These are phyloP conservation scores for Idaea dimidiata DNA, from an alignment of 2,888 invertebrate species.

Conservation along the genomic window DNA sequence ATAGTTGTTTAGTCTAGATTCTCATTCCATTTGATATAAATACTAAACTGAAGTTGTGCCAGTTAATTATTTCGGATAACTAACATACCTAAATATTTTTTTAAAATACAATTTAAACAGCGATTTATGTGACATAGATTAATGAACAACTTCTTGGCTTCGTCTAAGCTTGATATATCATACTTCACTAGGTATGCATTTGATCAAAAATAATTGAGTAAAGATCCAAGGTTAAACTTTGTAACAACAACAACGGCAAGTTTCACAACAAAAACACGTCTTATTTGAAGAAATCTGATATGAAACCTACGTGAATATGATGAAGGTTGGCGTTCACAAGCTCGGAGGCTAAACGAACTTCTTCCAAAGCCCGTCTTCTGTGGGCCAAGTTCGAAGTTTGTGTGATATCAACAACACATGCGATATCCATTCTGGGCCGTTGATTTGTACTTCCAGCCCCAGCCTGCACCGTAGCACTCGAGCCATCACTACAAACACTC, in stretches of 20 bases:
- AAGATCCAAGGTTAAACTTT: background rate
- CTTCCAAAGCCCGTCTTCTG: conserved; percentile 90
- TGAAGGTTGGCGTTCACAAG: conserved; percentile 90
- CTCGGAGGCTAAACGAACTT: conserved; percentile 89
- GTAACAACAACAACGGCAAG: background rate
- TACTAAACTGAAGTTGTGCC: background rate
- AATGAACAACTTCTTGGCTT: background rate
- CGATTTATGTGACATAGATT: background rate
- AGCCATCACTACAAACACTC: conserved; percentile 78
- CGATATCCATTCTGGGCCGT: conserved; percentile 91
- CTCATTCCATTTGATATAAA: background rate
- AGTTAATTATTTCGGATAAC: too few relatives aligned
- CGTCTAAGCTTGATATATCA: background rate
- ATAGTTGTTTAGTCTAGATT: background rate
- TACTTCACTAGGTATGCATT: background rate
- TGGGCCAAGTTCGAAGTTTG: conserved; percentile 87
- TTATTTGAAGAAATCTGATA: conserved; percentile 1
- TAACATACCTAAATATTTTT: background rate
- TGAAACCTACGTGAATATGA: conserved; percentile 87
- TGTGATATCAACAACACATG: conserved; percentile 90
- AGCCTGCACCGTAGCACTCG: conserved; percentile 73
- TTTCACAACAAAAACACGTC: background rate
- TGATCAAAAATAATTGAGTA: background rate
- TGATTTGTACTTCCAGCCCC: conserved; percentile 51
- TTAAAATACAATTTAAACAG: background rate